Conservation (phyloP, 2,888 invertebrate species). For the Xestoiulus laeticollis region DNA sequence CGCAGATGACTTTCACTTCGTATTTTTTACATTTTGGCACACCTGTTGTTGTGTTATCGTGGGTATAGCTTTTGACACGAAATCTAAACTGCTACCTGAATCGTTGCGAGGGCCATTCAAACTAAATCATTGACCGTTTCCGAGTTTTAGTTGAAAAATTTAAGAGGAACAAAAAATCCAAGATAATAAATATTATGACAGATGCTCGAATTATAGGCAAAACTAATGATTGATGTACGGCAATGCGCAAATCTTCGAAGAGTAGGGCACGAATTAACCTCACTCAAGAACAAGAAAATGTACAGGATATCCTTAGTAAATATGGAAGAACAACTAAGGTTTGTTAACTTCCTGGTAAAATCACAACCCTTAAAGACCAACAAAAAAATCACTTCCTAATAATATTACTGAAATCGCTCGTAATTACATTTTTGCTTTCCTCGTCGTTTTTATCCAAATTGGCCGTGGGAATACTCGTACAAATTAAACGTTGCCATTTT, state of each 20-base stretch:
- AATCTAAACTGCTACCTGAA: neutral
- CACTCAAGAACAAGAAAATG: no score
- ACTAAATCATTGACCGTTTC: neutral
- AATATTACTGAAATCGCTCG: neutral
- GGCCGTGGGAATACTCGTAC: neutral
- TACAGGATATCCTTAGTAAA: neutral
- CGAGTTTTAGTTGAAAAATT: neutral
- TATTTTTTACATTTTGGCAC: neutral
- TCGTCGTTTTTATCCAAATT: neutral
- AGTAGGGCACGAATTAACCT: no score
- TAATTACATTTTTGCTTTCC: neutral
- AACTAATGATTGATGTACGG: no score
- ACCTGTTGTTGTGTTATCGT: neutral
- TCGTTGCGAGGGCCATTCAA: neutral
- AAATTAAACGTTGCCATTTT: neutral
- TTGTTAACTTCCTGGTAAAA: neutral
- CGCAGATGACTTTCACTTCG: conserved; percentile 41
- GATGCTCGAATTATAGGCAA: no score
- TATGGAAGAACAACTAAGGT: no score
- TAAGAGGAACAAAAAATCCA: neutral
- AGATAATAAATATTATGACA: no score
- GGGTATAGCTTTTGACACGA: neutral
- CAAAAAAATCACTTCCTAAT: neutral
- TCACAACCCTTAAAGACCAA: neutral
- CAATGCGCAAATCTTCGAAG: no score